Conservation (phyloP, 2,113 vertebrate species). For the Nesogale talazaci region DNA sequence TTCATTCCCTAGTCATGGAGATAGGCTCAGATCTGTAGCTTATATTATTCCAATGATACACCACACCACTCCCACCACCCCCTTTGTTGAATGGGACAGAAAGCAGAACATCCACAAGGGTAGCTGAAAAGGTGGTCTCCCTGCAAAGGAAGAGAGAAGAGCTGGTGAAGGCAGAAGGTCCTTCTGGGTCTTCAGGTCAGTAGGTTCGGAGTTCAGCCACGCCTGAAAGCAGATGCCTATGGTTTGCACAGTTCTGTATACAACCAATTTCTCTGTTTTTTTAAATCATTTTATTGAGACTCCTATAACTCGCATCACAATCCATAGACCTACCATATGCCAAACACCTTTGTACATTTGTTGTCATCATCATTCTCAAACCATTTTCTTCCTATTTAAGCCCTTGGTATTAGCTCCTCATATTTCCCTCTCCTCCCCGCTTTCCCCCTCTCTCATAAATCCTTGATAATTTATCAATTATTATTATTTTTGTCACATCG, state of each 20-base stretch:
- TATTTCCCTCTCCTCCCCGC: no score
- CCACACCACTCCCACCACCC: no score
- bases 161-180: neutral
- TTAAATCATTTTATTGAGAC: no score
- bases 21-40: neutral
- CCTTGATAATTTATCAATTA: no score
- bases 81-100: neutral
- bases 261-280: slow-evolving; percentile 13
- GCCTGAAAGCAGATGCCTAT: neutral
- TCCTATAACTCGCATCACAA: no score
- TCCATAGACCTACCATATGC: no score
- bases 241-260: neutral
- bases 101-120: neutral
- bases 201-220: neutral
- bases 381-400: no score
- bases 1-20: neutral
- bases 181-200: neutral
- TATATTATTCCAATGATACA: neutral
- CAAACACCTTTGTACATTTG: no score
- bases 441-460: no score
- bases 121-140: slow-evolving; percentile 16
- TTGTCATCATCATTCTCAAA: no score
- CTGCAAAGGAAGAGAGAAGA: neutral
- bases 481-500: no score
- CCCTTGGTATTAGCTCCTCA: no score